Conservation (phyloP, 2,888 invertebrate species). For the Hofmannophila pseudospretella region DNA sequence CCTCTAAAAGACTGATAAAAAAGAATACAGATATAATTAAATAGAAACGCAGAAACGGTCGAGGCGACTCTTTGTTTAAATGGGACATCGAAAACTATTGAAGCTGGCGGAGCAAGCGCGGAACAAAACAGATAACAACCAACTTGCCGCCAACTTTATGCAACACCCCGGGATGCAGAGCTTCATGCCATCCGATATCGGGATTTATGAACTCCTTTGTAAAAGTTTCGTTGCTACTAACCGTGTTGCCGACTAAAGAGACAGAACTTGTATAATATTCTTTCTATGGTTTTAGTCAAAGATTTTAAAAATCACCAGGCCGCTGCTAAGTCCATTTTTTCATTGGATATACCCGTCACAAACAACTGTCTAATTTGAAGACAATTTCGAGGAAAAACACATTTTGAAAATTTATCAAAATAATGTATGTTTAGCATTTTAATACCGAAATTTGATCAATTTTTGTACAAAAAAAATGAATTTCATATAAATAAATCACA, state of each 20-base stretch:
- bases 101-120: constrained; percentile 19
- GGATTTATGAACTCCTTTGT: constrained; percentile 18
- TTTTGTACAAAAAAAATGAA: no score
- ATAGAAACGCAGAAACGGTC: constrained; percentile 3
- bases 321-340: no score
- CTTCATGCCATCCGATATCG: constrained; percentile 15
- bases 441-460: no score
- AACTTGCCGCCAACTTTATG: constrained; percentile 20
- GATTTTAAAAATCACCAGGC: no score
- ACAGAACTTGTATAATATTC: neutral
- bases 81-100: constrained; percentile 31
- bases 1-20: no score
- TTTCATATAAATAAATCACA: no score
- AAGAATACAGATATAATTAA: constrained; percentile 18
- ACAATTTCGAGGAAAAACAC: no score
- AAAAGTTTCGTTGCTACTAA: constrained; percentile 12
- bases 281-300: no score
- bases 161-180: constrained; percentile 13
- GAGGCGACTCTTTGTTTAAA: constrained; percentile 14
- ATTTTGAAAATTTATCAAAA: no score
- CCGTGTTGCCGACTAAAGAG: neutral
- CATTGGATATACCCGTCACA: no score
- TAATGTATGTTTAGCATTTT: no score
- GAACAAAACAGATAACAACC: constrained; percentile 27
- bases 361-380: no score